Conservation (phyloP, 1,140 invertebrate species). For the Drosophila miranda region DNA sequence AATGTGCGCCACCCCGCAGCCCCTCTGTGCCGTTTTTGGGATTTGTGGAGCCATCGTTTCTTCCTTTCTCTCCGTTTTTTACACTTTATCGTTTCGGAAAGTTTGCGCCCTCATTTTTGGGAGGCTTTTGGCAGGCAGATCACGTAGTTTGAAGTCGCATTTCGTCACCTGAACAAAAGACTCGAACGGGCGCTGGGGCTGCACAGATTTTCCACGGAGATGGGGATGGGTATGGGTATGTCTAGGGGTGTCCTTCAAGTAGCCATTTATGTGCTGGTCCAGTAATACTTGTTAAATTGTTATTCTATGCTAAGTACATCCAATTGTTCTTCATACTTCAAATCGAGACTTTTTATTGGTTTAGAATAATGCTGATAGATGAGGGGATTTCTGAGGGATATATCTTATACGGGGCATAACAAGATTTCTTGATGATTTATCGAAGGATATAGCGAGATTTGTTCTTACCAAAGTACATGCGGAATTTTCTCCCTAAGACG, state of each 20-base stretch:
- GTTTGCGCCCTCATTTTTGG: constrained; percentile 37
- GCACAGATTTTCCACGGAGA: constrained; percentile 38
- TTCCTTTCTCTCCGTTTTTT: constrained; percentile 25
- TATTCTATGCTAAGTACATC: constrained; percentile 54
- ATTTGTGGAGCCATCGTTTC: constrained; percentile 28
- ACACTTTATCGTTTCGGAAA: constrained; percentile 9
- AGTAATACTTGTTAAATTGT: constrained; percentile 53
- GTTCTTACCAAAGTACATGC: too few species aligned
- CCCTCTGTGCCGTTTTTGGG: constrained; percentile 14
- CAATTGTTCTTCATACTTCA: constrained; percentile 52
- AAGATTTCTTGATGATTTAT: too few species aligned
- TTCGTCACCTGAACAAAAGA: constrained; percentile 70
- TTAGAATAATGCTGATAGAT: constrained; percentile 1
- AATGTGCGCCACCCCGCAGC: constrained; percentile 31
- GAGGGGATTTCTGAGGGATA: neutral
- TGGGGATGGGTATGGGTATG: neutral
- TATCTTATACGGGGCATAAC: neutral
- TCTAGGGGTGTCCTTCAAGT: constrained; percentile 33
- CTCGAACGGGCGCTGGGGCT: constrained; percentile 16
- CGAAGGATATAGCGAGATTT: too few species aligned
- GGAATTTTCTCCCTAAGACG: too few species aligned
- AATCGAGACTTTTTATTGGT: constrained; percentile 24
- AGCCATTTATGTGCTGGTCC: constrained; percentile 59
- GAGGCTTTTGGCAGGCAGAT: constrained; percentile 56
- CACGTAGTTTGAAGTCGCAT: constrained; percentile 70